Conservation (phyloP, 2,888 invertebrate genomes). For the Drosophila neutralis region DNA sequence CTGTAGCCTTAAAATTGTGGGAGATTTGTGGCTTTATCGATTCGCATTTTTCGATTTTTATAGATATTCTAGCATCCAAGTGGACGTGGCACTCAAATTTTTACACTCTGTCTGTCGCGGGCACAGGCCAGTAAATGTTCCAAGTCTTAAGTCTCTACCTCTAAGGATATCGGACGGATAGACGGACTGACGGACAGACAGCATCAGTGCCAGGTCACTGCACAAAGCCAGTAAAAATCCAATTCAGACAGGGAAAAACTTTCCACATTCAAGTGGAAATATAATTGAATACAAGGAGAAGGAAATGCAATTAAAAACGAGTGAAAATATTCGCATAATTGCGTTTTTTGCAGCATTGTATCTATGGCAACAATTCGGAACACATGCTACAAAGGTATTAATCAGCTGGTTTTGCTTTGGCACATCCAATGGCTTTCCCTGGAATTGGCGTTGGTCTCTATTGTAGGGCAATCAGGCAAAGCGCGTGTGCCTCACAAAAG, state of each 20-base stretch:
- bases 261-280: neutral
- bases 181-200: neutral
- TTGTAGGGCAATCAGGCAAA: constrained; percentile 28
- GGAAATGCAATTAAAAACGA: constrained; percentile 22
- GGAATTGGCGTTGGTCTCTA: constrained; percentile 11
- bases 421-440: neutral
- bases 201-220: neutral
- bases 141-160: neutral
- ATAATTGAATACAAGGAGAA: neutral
- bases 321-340: constrained; percentile 13
- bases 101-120: neutral
- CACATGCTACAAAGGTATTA: constrained; percentile 18
- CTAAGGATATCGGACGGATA: neutral
- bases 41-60: neutral
- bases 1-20: neutral
- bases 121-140: neutral
- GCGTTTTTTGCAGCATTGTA: constrained; percentile 9
- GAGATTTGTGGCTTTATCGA: neutral
- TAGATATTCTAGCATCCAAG: neutral
- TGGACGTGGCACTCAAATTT: neutral
- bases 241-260: neutral
- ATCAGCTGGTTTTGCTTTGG: constrained; percentile 20
- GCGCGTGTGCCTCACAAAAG: constrained; percentile 6
- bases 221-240: neutral
- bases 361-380: constrained; percentile 26